phyloP scores from a whole-genome alignment of 2,113 vertebrate genomes.

The Otis tarda region DNA sequence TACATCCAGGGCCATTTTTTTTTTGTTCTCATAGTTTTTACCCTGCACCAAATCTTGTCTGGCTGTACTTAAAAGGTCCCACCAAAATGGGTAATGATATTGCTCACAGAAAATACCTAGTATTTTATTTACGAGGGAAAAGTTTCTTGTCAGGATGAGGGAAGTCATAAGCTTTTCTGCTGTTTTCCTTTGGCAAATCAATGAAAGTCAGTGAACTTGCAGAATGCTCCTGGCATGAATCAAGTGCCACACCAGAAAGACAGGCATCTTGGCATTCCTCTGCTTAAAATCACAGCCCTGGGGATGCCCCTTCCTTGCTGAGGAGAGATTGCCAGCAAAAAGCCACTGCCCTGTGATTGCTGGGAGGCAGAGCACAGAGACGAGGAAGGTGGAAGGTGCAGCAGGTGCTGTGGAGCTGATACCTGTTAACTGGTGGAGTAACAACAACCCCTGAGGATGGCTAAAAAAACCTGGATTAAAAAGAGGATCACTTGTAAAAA shows the following conservation, averaged over 20 bases:
- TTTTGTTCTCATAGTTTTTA: neutral
- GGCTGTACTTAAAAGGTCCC: neutral
- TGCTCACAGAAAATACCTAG: neutral
- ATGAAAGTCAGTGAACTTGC: neutral
- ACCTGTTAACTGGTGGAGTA: neutral
- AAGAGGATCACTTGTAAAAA: neutral
- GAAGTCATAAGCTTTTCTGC: neutral
- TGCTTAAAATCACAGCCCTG: neutral
- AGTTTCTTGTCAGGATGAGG: neutral
- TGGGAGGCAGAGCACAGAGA: neutral
- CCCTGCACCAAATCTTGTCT: neutral
- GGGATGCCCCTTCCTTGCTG: neutral
- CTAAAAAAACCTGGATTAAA: neutral
- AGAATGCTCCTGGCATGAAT: neutral
- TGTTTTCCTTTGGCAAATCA: neutral
- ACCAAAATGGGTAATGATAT: neutral
- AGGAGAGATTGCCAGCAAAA: neutral
- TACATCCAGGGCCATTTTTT: neutral
- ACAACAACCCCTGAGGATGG: neutral
- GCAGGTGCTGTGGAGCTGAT: neutral
- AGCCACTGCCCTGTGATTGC: accelerated
- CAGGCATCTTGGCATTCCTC: neutral
- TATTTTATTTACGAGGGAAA: neutral
- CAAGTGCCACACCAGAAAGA: neutral
- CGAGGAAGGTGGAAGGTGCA: neutral